These are phyloP conservation scores for Selene dorsalis DNA, from an alignment of 2,797 vertebrate species.

Conservation along the genomic window DNA sequence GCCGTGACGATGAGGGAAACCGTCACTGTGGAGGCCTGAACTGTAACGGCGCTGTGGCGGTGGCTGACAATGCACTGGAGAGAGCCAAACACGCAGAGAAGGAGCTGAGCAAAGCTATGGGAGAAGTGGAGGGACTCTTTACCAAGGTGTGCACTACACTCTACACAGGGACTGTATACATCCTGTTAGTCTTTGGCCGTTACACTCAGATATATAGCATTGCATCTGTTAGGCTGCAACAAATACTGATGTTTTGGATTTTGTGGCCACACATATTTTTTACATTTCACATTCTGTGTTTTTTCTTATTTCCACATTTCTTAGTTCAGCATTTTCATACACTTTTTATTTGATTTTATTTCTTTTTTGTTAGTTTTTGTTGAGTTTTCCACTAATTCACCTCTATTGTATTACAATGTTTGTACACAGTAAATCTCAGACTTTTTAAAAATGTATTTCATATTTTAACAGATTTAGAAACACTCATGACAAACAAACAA, in stretches of 20 bases:
- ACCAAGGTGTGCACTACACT: conserved; percentile 79
- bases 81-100: conserved; percentile 91
- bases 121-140: conserved; percentile 89
- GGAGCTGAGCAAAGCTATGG: conserved; percentile 89
- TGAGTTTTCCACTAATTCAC: too few species aligned
- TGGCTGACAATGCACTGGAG: conserved; percentile 89
- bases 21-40: conserved; percentile 93
- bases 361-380: too few species aligned
- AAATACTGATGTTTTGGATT: background rate
- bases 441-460: too few species aligned
- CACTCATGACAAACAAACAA: too few species aligned
- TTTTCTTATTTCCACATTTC: too few species aligned
- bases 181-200: background rate
- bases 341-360: too few species aligned
- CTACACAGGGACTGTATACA: background rate
- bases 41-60: conserved; percentile 90
- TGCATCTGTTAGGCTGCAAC: background rate
- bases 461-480: too few species aligned
- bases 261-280: too few species aligned
- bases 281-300: too few species aligned
- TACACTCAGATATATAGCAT: background rate
- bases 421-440: too few species aligned
- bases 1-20: conserved; percentile 92
- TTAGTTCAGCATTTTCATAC: too few species aligned
- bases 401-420: too few species aligned